phyloP scores from a whole-genome alignment of 2,888 invertebrate genomes.

The Kryphioiulus occultus region DNA sequence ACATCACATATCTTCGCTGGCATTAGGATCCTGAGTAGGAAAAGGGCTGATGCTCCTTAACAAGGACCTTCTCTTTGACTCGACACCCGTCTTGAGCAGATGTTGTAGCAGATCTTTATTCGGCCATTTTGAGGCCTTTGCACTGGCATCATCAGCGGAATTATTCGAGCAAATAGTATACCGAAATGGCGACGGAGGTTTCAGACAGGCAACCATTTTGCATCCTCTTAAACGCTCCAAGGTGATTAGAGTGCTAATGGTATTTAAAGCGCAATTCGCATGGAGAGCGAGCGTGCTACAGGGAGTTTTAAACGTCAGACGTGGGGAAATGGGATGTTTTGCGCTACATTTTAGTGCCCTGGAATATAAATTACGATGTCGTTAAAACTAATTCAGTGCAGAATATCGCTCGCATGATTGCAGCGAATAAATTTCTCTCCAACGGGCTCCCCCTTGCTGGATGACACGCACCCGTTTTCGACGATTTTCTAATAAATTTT shows the following conservation, averaged over 20 bases:
- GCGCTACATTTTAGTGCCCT: not conserved
- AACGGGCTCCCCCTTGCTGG: not conserved
- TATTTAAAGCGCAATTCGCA: not conserved
- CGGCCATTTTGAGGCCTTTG: not conserved
- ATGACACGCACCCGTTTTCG: not conserved
- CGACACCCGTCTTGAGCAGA: not conserved
- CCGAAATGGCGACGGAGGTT: not conserved
- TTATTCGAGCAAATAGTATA: not conserved
- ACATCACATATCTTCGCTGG: no score
- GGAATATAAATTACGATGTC: not conserved
- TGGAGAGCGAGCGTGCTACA: not conserved
- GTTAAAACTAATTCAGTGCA: not conserved
- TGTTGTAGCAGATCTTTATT: not conserved
- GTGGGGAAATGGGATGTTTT: no score
- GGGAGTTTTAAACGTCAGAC: not conserved
- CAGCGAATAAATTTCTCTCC: not conserved
- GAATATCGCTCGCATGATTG: not conserved
- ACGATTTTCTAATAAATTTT: not conserved
- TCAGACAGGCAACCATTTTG: not conserved
- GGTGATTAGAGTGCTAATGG: not conserved
- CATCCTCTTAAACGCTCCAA: not conserved
- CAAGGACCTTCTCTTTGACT: not conserved
- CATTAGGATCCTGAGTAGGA: no score
- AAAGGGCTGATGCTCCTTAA: not conserved
- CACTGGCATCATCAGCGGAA: not conserved